Evolutionary conservation across 2,888 invertebrate species (phyloP), one percentile per base, ranked within the genome.

Genomic region (Mayetiola destructor): DNA sequence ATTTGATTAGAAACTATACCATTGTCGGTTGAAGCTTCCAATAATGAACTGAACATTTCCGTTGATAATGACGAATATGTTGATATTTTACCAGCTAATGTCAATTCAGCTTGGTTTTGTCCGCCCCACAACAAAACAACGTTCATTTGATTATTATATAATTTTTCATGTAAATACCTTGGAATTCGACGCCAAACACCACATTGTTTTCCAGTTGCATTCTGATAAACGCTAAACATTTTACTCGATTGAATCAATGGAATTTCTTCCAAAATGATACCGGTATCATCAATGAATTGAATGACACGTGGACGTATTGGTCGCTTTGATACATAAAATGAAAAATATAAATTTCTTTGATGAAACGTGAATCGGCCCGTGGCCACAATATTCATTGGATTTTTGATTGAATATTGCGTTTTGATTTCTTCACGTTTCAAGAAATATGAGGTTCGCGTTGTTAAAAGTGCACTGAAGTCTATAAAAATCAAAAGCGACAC

Each of bases 121-220:
- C 77, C 78, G 60, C 82, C 85, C 85, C 88, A 89, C 29, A 88
- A 75, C 40, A 91, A 74, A 0, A 85, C 84, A 23, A 87, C 87
- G 66, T 82, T 84, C 62, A 91, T 75, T 59, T 82, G 81, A 62
- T 89, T 89, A 63, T 90, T 88, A 62, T 87, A 80, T 61, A 91
- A 73, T 56, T 86, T 70, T 61, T 81, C 80, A 64, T 88, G 79
- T 70, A 92, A 93, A 61, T 89, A 85, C 39, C 86, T 77, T 1
- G 92, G 88, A 56, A 93, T 80, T 60, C 91, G 79, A 59, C 85
- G 80, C 92, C 92, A 93, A 1, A 90, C 88, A 0, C 92, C 92
- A 67, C 92, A 93, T 29, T 91, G 77, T 73, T 90, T 90, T 61
- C 88, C 84, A 8, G 89, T 90, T 61, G 84, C 81, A 67, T 88